A percentile compares a stretch with the other conserved stretches of the same genome.
Evolutionary conservation across 2,888 invertebrate genomes (phyloP).

Genomic region (Dendrolimus houi): DNA sequence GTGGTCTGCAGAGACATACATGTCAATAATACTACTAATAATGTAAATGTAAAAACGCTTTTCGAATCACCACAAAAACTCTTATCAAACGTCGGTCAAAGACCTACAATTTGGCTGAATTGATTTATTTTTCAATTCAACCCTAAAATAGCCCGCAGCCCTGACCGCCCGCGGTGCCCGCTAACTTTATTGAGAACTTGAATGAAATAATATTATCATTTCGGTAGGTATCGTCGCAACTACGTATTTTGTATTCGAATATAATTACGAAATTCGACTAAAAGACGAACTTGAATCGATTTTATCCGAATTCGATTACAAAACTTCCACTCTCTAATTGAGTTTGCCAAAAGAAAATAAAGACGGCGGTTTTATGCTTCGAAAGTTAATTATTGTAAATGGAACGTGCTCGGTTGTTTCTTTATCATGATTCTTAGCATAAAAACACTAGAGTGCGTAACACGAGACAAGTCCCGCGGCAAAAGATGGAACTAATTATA

Average conservation of each 20-base stretch:
- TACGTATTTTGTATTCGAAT: slow-evolving; percentile 5
- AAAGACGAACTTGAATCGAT: background rate
- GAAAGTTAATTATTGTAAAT: background rate
- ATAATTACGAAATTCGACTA: background rate
- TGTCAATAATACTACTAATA: too few relatives aligned
- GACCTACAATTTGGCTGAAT: background rate
- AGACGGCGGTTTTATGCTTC: background rate
- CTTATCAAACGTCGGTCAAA: too few relatives aligned
- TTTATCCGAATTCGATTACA: background rate
- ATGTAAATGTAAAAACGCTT: too few relatives aligned
- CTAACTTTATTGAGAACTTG: slow-evolving; percentile 40
- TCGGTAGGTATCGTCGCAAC: slow-evolving; percentile 26
- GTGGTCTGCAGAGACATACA: too few relatives aligned
- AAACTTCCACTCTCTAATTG: background rate
- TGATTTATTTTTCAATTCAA: background rate
- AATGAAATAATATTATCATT: slow-evolving; percentile 56
- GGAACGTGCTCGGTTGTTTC: background rate
- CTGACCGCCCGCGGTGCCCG: slow-evolving; percentile 5
- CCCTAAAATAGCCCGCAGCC: background rate
- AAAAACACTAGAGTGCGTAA: too few relatives aligned
- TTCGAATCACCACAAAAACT: too few relatives aligned
- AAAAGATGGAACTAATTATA: too few relatives aligned
- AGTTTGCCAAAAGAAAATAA: background rate
- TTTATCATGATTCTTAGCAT: too few relatives aligned
- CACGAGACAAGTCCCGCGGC: too few relatives aligned